Evolutionary conservation across 1,140 invertebrate genomes (phyloP), one percentile per base, ranked within the genome.

Genomic region (Eubasilissa regina): DNA sequence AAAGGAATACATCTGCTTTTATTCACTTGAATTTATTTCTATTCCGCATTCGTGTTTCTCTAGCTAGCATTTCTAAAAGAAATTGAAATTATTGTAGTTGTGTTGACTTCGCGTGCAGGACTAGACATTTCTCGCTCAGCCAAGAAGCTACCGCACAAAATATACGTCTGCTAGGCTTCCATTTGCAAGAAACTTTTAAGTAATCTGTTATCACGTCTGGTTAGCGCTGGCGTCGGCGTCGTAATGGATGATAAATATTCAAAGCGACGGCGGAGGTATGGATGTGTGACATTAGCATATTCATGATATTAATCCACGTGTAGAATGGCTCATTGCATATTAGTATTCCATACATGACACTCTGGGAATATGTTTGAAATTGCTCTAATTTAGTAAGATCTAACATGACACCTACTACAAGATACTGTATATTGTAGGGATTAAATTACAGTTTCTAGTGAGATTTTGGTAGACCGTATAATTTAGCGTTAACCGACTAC

Each of bases 231-330:
- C 25, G 25, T 35, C 44, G 35, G 35, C 44, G 12, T 3, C 64
- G n/a, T 68, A 68, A 68, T 68, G 64, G 64, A 68, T 68, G 64
- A 68, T 68, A 68, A 68, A 68, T 68, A 68, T 68, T 68, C 64
- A 68, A 47, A 47, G 64, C 64, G 1, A 15, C 44, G 19, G 64
- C 64, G 1, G n/a, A n/a, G 19, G 43, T 68, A 68, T 68, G 44
- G 64, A 68, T 68, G 64, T 15, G 15, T 25, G 35, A 13, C 44
- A 48, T 68, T 68, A 68, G 43, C 64, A 68, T 68, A 48, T 17
- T 68, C 64, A n/a, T 68, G 64, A 15, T 47, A 68, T 68, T 68
- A 68, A 47, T 68, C 64, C 44, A 47, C 64, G 44, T 47, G 64
- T 68, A 35, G 60, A 68, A 68, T 35, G 45, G 64, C 15, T 68